phyloP scores from a whole-genome alignment of 2,797 vertebrate species.

The Catamblyrhynchus diadema region DNA sequence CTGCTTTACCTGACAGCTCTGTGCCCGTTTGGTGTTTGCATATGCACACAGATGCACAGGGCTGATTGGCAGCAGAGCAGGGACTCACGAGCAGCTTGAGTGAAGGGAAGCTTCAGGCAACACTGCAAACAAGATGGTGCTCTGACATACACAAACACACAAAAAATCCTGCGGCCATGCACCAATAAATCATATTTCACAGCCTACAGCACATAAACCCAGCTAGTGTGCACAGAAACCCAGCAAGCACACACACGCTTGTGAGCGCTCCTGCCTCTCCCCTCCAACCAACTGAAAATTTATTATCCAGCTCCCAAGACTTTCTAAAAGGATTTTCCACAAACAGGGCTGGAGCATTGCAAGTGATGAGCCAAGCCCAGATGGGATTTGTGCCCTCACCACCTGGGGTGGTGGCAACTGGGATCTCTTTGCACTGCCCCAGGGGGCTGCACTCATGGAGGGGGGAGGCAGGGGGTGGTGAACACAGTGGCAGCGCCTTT shows the following conservation, averaged over 20 bases:
- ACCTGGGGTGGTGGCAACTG: background rate
- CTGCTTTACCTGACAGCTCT: background rate
- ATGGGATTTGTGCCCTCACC: background rate
- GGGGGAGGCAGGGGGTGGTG: accelerated
- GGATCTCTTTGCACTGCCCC: background rate
- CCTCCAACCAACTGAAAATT: background rate
- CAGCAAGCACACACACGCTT: background rate
- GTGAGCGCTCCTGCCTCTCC: background rate
- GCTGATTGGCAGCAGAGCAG: background rate
- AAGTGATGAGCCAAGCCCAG: background rate
- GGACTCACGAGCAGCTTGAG: background rate
- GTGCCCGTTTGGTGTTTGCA: background rate
- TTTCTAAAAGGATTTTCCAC: background rate
- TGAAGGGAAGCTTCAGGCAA: constrained; percentile 22
- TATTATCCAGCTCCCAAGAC: background rate
- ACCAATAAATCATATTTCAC: constrained; percentile 38
- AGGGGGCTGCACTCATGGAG: accelerated
- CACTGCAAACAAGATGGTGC: background rate
- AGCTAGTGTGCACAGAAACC: background rate
- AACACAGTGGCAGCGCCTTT: accelerated
- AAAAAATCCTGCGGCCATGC: background rate
- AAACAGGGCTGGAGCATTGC: background rate
- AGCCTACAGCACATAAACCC: constrained; percentile 26
- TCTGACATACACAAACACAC: background rate
- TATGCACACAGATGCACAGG: background rate